Conservation (phyloP, 1,140 invertebrate species). For the Argopecten irradians region DNA sequence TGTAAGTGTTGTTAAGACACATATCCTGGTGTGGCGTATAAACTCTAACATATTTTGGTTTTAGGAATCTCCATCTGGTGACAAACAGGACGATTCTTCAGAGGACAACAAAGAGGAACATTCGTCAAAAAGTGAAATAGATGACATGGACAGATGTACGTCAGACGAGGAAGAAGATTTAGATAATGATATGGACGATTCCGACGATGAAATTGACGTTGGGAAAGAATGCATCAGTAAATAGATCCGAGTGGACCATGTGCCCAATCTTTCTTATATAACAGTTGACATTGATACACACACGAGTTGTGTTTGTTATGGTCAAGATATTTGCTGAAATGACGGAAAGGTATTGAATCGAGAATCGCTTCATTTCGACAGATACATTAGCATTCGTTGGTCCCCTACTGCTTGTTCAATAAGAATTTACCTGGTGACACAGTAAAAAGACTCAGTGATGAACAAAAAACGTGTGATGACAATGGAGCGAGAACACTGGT, state of each 20-base stretch:
- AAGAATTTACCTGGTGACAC: no score
- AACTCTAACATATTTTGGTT: neutral
- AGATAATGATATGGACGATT: slow-evolving; percentile 58
- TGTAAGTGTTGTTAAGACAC: neutral
- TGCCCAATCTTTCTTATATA: neutral
- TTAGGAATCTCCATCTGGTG: slow-evolving; percentile 65
- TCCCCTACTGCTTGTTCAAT: no score
- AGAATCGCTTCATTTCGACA: no score
- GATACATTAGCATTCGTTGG: no score
- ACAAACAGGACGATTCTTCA: slow-evolving; percentile 51
- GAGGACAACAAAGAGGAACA: slow-evolving; percentile 41
- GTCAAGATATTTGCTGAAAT: no score
- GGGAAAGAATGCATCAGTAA: slow-evolving; percentile 49
- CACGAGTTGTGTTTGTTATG: neutral
- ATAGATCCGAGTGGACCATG: neutral
- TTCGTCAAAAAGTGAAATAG: slow-evolving; percentile 43
- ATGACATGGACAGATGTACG: slow-evolving; percentile 55
- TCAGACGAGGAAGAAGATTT: slow-evolving; percentile 61
- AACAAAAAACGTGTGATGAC: no score
- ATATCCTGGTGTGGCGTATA: neutral
- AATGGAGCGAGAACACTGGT: no score
- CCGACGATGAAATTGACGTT: slow-evolving; percentile 67
- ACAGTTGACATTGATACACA: neutral
- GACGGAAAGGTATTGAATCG: no score
- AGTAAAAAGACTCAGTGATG: no score